Evolutionary conservation across 1,140 invertebrate species (phyloP).

Genomic region (Nixonia krombeini): DNA sequence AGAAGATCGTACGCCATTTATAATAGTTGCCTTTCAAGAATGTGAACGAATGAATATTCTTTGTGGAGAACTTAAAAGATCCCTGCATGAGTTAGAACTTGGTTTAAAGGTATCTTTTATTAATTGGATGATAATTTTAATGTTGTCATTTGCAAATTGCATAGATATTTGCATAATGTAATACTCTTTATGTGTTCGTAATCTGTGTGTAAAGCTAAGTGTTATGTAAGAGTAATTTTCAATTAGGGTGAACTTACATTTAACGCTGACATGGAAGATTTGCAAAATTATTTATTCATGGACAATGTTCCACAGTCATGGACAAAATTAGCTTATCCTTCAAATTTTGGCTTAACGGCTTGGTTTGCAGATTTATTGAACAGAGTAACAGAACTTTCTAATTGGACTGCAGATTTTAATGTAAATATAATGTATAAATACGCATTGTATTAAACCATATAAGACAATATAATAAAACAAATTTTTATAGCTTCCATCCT

Average conservation of each 20-base stretch:
- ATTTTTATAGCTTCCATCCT: constrained; percentile 78
- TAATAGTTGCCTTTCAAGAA: constrained; percentile 95
- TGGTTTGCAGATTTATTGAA: constrained; percentile 92
- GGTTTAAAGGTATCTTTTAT: constrained; percentile 81
- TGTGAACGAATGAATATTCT: constrained; percentile 95
- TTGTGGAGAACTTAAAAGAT: constrained; percentile 83
- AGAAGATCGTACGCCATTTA: constrained; percentile 92
- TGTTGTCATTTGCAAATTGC: no score
- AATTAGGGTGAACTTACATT: constrained; percentile 91
- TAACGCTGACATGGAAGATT: constrained; percentile 90
- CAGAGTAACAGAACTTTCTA: constrained; percentile 83
- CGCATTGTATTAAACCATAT: no score
- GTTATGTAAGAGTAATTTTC: constrained; percentile 20
- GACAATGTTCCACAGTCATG: constrained; percentile 89
- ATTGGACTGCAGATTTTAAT: constrained; percentile 84
- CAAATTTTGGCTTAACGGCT: constrained; percentile 83
- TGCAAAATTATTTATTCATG: constrained; percentile 88
- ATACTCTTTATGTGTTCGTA: no score
- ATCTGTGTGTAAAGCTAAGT: no score
- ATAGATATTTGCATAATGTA: no score
- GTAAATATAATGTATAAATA: no score
- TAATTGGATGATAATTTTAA: neutral
- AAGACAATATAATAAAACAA: no score
- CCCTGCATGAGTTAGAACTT: constrained; percentile 87
- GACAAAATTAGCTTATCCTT: constrained; percentile 91